Conservation (phyloP, 2,888 invertebrate species). For the Nymphalis urticae region DNA sequence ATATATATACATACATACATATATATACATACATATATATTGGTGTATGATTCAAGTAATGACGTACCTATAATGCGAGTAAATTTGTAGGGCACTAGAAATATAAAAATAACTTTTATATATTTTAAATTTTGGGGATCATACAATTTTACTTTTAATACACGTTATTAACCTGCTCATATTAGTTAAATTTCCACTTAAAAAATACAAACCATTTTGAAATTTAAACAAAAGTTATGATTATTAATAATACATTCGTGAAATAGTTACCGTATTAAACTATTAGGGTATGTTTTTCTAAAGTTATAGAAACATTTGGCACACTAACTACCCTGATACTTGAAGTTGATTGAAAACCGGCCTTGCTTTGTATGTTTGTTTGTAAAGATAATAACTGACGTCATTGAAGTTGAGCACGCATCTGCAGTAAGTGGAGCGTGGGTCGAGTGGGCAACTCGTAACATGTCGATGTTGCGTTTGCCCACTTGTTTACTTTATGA, state of each 20-base stretch:
- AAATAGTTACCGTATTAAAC: background rate
- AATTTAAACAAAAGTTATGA: background rate
- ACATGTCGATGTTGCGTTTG: conserved; percentile 8
- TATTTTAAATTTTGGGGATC: too few species aligned
- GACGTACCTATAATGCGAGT: too few species aligned
- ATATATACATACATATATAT: too few species aligned
- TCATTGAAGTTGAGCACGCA: conserved; percentile 62
- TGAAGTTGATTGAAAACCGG: conserved; percentile 76
- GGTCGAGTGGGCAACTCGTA: conserved; percentile 4
- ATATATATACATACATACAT: too few species aligned
- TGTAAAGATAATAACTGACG: conserved; percentile 69
- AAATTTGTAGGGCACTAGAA: too few species aligned
- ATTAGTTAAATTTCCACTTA: too few species aligned
- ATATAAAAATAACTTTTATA: too few species aligned
- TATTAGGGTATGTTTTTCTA: conserved; percentile 24
- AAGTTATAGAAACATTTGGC: conserved; percentile 66
- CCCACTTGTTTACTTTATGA: conserved; percentile 6
- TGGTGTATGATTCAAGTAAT: too few species aligned
- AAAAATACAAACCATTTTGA: too few species aligned
- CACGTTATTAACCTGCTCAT: too few species aligned
- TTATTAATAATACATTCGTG: too few species aligned
- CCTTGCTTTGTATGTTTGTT: conserved; percentile 70
- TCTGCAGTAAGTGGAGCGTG: conserved; percentile 50
- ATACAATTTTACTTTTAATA: too few species aligned
- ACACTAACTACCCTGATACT: conserved; percentile 51